Conservation (phyloP, 2,113 vertebrate species). For the Nothocercus julius region DNA sequence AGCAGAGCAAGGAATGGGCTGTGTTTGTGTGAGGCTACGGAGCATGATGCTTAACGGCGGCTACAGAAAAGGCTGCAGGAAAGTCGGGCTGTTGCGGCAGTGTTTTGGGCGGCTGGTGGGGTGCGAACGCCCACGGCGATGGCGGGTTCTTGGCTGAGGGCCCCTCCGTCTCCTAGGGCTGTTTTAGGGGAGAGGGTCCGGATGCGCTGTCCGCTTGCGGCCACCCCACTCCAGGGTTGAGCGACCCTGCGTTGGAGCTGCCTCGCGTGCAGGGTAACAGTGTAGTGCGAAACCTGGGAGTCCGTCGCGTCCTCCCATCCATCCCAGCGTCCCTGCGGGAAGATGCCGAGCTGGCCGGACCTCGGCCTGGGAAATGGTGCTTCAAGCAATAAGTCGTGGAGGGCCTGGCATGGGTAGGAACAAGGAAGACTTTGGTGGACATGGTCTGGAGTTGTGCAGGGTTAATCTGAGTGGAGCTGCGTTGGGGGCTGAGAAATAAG, state of each 20-base stretch:
- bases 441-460: fast-evolving
- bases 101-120: fast-evolving
- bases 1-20: slow-evolving; percentile 14
- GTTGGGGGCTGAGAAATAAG: fast-evolving
- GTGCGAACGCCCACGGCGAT: neutral
- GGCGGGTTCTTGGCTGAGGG: neutral
- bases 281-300: neutral
- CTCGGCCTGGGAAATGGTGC: too few relatives aligned
- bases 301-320: neutral
- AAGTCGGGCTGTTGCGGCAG: neutral
- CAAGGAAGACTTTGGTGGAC: fast-evolving
- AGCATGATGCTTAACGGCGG: slow-evolving; percentile 19
- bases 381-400: neutral
- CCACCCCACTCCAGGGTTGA: too few relatives aligned
- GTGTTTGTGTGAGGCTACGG: slow-evolving; percentile 55
- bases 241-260: neutral
- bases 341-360: neutral
- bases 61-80: neutral
- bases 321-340: neutral
- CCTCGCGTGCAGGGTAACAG: neutral
- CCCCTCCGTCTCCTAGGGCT: neutral
- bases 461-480: neutral
- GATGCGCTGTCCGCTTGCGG: neutral
- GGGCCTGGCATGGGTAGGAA: neutral
- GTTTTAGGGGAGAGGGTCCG: neutral